Percentiles rank a stretch among this genome's conserved stretches.
Conservation (phyloP, 2,113 vertebrate species). For the Mastomys natalensis region DNA sequence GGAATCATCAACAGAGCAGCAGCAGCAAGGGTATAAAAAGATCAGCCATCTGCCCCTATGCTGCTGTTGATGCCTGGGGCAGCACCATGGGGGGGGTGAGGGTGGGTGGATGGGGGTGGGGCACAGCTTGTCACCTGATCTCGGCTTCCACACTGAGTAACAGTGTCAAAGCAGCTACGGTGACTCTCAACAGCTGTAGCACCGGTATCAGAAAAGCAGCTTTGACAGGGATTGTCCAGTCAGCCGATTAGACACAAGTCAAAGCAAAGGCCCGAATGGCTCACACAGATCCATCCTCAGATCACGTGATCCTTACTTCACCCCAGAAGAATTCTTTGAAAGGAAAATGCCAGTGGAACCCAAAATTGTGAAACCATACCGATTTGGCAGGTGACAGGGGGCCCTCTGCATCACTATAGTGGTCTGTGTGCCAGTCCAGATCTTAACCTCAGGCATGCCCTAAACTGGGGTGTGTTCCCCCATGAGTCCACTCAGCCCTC, state of each 20-base stretch:
- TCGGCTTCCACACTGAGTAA: background rate
- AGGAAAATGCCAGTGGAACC: background rate
- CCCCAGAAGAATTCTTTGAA: background rate
- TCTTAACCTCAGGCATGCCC: background rate
- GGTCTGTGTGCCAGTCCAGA: background rate
- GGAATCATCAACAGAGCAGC: background rate
- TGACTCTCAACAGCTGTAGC: background rate
- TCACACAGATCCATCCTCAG: background rate
- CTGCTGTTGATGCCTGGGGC: background rate
- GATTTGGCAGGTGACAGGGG: background rate
- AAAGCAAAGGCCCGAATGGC: background rate
- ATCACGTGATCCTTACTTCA: background rate
- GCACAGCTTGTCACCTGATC: background rate
- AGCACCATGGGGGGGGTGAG: rapidly evolving
- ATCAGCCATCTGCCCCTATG: background rate
- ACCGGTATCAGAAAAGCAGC: background rate
- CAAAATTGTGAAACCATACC: background rate
- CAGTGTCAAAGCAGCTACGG: background rate
- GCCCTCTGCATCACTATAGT: background rate
- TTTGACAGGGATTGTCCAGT: background rate
- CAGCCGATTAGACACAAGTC: background rate
- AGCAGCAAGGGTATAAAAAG: background rate
- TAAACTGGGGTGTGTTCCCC: background rate
- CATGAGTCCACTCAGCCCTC: background rate
- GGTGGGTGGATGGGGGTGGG: background rate